A percentile compares a stretch with the other conserved stretches of the same genome.
Conservation (phyloP, 64 coral and sea anemone genomes). For the Porites australiensis region DNA sequence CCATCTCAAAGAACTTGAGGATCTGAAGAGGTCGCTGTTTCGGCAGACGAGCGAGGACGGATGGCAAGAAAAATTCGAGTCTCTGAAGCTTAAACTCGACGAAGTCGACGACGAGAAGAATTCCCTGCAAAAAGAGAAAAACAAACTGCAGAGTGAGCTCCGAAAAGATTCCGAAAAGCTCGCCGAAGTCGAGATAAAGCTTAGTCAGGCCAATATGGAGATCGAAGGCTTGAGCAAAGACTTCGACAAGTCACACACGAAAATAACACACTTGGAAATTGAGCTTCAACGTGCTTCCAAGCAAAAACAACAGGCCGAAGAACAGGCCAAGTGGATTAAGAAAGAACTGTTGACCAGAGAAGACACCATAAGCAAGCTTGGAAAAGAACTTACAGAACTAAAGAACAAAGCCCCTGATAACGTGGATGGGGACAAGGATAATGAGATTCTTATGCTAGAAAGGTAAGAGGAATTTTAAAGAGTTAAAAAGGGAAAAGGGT, state of each 20-base stretch:
- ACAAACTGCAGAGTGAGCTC: slow-evolving; percentile 34
- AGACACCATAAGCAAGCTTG: slow-evolving; percentile 32
- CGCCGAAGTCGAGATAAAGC: slow-evolving; percentile 41
- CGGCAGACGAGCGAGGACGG: slow-evolving; percentile 7
- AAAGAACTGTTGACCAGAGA: slow-evolving; percentile 39
- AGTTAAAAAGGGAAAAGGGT: too few species aligned
- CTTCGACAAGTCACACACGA: slow-evolving; percentile 41
- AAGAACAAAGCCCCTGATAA: slow-evolving; percentile 11
- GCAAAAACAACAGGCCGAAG: slow-evolving; percentile 38
- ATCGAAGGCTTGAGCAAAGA: slow-evolving; percentile 42
- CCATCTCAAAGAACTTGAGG: slow-evolving; percentile 20
- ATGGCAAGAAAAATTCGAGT: slow-evolving; percentile 55
- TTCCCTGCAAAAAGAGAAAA: slow-evolving; percentile 43
- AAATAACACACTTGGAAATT: slow-evolving; percentile 25
- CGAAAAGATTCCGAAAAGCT: slow-evolving; percentile 50
- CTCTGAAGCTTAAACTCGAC: slow-evolving; percentile 34
- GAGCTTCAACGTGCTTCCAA: slow-evolving; percentile 47
- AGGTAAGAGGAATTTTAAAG: background rate
- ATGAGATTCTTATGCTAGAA: slow-evolving; percentile 21
- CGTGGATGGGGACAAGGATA: slow-evolving; percentile 18
- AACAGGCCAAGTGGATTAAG: slow-evolving; percentile 47
- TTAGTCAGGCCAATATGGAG: slow-evolving; percentile 50
- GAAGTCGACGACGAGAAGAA: slow-evolving; percentile 42
- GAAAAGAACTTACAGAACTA: slow-evolving; percentile 26
- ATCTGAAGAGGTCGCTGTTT: slow-evolving; percentile 13